Conservation (phyloP, 2,888 invertebrate genomes). For the Abrostola triplasia region DNA sequence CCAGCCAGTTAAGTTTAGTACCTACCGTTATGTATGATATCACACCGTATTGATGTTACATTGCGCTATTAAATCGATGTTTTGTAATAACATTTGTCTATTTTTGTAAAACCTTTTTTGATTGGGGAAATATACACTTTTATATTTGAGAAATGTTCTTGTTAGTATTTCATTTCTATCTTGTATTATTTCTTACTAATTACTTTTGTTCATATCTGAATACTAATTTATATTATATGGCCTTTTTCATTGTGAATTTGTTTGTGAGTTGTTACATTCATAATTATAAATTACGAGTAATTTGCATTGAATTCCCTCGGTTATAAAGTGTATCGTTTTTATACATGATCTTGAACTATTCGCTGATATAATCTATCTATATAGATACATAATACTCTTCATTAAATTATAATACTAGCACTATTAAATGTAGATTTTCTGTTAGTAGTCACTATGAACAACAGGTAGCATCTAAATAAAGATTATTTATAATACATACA, state of each 20-base stretch:
- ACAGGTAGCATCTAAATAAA: no score
- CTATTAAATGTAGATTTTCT: no score
- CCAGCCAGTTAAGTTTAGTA: conserved; percentile 19
- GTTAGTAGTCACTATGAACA: no score
- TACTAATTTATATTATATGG: no score
- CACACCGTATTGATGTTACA: conserved; percentile 36
- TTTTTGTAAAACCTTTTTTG: conserved; percentile 73
- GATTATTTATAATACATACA: no score
- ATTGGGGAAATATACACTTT: conserved; percentile 65
- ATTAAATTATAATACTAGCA: no score
- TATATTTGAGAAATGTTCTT: conserved; percentile 55
- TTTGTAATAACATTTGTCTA: conserved; percentile 62
- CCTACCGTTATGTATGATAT: conserved; percentile 32
- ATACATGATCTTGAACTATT: conserved; percentile 1
- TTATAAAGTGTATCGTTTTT: background rate
- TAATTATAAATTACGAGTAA: no score
- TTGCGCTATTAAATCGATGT: conserved; percentile 60
- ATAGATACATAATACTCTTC: background rate
- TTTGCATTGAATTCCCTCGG: no score
- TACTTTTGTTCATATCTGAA: conserved; percentile 15
- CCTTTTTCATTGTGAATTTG: conserved; percentile 2
- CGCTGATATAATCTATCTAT: background rate
- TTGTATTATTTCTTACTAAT: conserved; percentile 26
- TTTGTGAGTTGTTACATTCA: background rate
- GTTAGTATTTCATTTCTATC: conserved; percentile 55